Evolutionary conservation across 2,113 vertebrate genomes (phyloP), one percentile per base, ranked within the genome.

Genomic region (Salvelinus namaycush): DNA sequence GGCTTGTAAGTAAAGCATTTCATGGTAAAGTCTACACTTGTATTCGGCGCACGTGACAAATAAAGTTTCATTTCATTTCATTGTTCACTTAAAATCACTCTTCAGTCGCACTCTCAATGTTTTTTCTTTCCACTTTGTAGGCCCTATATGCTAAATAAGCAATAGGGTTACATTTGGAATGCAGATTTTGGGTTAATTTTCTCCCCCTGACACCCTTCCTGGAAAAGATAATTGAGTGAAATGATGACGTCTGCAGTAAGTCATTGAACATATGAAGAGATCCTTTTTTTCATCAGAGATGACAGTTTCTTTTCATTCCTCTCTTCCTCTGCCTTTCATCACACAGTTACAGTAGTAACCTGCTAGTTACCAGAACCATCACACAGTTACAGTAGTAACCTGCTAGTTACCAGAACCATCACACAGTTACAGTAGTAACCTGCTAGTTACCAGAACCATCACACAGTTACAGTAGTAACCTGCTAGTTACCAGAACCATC

Each of bases 151-250:
- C 59, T 26, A 12, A 13, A 13, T 51, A 51, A 16, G 14, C 14
- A 51, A 51, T 51, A 14, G 12, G 14, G 14, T 51, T 12, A 0
- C 0, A 3, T 1, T 51, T 51, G 49, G 49, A 11, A 51, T 14
- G 13, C 49, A 16, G 16, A 81, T 70, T 79, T 79, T 27, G 81
- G 83, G 75, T 87, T 76, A 68, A 85, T 81, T 86, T 67, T 84
- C 75, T 79, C 85, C 77, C 5, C 81, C 75, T 82, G 79, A 85
- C 83, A 89, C 5, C 6, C 59, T 22, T 9, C n/a, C 59, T 9
- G 59, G n/a, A n/a, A 85, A 89, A 86, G 79, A 77, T 82, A 88
- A 87, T 89, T 83, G 74, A 90, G 81, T 84, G 85, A 89, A 88
- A 91, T 89, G 79, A 91, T 81, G 76, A 85, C 78, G 89, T 87